Evolutionary conservation across 2,888 invertebrate genomes (phyloP).

Genomic region (Melangyna quadrimaculata): DNA sequence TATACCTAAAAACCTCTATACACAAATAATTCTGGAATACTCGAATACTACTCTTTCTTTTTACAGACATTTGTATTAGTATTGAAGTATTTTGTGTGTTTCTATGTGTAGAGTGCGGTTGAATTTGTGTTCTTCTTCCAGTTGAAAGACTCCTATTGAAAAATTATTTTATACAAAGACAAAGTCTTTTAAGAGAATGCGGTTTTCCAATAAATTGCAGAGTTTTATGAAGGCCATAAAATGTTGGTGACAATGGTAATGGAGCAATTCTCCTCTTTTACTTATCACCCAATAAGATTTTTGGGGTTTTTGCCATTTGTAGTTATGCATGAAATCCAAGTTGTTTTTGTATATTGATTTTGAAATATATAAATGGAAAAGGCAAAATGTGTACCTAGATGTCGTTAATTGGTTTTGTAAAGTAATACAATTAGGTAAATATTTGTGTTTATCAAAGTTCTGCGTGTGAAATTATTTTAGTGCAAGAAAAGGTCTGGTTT

Average conservation of each 20-base stretch:
- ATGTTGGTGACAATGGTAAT: conserved; percentile 37
- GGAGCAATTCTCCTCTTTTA: not conserved
- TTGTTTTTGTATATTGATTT: not conserved
- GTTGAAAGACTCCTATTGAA: conserved; percentile 5
- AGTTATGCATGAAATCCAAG: not conserved
- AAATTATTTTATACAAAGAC: conserved; percentile 17
- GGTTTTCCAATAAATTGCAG: conserved; percentile 57
- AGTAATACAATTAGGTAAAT: not conserved
- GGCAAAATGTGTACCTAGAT: not conserved
- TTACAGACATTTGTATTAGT: not conserved
- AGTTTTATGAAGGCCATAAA: conserved; percentile 39
- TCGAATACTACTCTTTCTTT: not conserved
- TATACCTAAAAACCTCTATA: not conserved
- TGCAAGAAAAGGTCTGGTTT: not conserved
- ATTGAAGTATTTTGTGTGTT: not conserved
- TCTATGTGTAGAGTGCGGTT: not conserved
- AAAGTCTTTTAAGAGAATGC: conserved; percentile 28
- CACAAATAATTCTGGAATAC: not conserved
- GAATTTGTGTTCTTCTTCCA: not conserved
- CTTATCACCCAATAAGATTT: not conserved
- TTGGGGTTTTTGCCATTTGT: not conserved
- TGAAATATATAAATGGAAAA: not conserved
- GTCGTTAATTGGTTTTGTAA: not conserved
- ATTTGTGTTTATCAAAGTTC: not conserved
- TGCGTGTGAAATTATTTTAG: not conserved